Conservation (phyloP, 2,113 vertebrate species). For the Alexandromys fortis region DNA sequence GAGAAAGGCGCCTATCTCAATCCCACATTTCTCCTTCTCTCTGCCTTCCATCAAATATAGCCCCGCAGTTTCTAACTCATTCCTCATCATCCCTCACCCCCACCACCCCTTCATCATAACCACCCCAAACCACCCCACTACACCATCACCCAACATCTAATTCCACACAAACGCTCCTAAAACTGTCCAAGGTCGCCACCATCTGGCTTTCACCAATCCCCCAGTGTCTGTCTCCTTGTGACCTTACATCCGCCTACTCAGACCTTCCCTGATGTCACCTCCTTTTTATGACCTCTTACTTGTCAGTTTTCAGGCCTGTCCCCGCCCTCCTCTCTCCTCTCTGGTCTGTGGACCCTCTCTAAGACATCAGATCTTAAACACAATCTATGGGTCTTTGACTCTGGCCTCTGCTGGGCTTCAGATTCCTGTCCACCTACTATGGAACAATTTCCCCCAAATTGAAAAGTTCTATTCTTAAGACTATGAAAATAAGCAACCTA, state of each 20-base stretch:
- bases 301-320: not conserved
- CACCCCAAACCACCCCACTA: not conserved
- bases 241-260: not conserved
- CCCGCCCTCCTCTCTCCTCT: not conserved
- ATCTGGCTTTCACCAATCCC: too few relatives aligned
- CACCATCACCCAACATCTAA: rapidly evolving
- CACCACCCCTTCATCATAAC: not conserved
- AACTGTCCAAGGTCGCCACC: not conserved
- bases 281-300: not conserved
- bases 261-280: not conserved
- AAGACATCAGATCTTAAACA: not conserved
- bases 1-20: not conserved
- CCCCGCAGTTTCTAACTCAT: not conserved
- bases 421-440: too few relatives aligned
- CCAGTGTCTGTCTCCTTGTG: not conserved
- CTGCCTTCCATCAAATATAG: not conserved
- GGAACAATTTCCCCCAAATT: not conserved
- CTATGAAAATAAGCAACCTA: not conserved
- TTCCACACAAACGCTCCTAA: not conserved
- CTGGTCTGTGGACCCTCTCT: not conserved
- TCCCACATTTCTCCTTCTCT: not conserved
- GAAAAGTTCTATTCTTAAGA: not conserved
- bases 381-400: too few relatives aligned
- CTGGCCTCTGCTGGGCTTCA: not conserved
- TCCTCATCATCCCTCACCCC: not conserved